Conservation (phyloP, 2,113 vertebrate species). For the Callorhinus ursinus region DNA sequence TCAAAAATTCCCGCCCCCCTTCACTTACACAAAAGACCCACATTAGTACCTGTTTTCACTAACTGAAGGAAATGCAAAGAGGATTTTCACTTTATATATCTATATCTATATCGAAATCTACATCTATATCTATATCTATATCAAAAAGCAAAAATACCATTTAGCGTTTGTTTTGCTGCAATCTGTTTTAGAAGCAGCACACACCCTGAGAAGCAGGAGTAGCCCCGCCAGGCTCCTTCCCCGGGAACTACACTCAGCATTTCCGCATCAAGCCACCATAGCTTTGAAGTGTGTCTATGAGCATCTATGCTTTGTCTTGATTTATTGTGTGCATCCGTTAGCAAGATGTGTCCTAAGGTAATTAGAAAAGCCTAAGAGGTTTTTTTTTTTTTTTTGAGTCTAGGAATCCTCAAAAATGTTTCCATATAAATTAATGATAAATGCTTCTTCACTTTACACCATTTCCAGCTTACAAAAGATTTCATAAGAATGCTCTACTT, state of each 20-base stretch:
- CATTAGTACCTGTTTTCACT: background rate
- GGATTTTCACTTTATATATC: background rate
- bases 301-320: background rate
- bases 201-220: background rate
- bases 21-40: background rate
- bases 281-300: background rate
- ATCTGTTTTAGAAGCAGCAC: background rate
- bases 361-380: background rate
- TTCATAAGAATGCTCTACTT: background rate
- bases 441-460: background rate
- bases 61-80: background rate
- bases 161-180: background rate
- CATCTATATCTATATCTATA: too few relatives aligned
- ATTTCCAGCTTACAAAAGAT: background rate
- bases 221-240: background rate
- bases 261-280: background rate
- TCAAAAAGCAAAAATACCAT: background rate
- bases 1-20: background rate
- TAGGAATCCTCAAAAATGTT: background rate
- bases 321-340: background rate
- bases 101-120: too few relatives aligned
- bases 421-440: background rate
- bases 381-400: background rate
- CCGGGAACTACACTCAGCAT: background rate
- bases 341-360: background rate